Evolutionary conservation across 2,888 invertebrate genomes (phyloP).

Genomic region (Heliconius erato): DNA sequence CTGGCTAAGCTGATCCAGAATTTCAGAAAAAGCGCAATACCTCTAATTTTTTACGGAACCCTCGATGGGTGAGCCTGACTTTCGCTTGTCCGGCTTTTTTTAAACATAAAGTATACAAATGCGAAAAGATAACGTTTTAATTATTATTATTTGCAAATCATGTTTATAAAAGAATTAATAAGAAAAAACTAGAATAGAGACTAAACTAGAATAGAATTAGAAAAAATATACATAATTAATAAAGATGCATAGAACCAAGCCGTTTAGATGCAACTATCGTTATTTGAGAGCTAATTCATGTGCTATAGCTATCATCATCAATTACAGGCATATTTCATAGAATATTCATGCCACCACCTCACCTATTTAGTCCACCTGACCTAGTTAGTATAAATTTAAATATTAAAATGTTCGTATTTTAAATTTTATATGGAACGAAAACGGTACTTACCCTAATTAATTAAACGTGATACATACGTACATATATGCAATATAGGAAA

Average conservation of each 20-base stretch:
- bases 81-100: no score
- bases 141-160: no score
- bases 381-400: slow-evolving; percentile 3
- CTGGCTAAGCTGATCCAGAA: no score
- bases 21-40: no score
- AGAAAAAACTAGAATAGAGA: no score
- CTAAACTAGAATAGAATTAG: no score
- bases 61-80: no score
- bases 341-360: not conserved
- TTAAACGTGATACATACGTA: no score
- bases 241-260: not conserved
- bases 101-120: not conserved
- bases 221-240: not conserved
- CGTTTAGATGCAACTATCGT: slow-evolving; percentile 17
- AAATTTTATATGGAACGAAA: slow-evolving; percentile 8
- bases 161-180: not conserved
- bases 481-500: no score
- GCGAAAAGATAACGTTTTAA: not conserved
- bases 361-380: not conserved
- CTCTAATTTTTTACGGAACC: no score
- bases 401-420: not conserved
- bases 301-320: slow-evolving; percentile 4
- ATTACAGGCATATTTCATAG: slow-evolving; percentile 22
- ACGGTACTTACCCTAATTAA: not conserved
- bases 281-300: slow-evolving; percentile 7